These are phyloP conservation scores for Xylophagus ater DNA, from an alignment of 2,888 invertebrate species.

Conservation along the genomic window DNA sequence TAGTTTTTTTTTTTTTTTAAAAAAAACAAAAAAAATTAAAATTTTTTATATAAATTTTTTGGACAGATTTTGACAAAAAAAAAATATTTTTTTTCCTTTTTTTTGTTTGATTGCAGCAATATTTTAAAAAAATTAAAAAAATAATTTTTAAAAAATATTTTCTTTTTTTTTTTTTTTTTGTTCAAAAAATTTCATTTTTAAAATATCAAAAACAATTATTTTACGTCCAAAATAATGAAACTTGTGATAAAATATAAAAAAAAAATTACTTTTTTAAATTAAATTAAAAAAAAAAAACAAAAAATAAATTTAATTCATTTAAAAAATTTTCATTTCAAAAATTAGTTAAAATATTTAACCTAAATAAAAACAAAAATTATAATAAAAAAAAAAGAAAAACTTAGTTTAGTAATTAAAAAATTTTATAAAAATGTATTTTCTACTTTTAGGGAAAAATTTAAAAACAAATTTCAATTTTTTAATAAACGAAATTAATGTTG, in stretches of 20 bases:
- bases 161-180: too few relatives aligned
- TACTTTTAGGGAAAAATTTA: neutral
- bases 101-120: neutral
- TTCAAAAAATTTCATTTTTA: neutral
- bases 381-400: neutral
- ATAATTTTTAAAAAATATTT: neutral
- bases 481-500: too few relatives aligned
- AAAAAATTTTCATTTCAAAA: neutral
- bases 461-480: too few relatives aligned
- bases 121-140: neutral
- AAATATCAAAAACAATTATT: neutral
- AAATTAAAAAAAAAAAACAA: too few relatives aligned
- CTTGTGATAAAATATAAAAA: neutral
- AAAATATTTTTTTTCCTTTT: too few relatives aligned
- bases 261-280: neutral
- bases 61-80: neutral
- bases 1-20: too few relatives aligned
- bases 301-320: neutral
- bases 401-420: conserved; percentile 1
- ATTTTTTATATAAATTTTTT: neutral
- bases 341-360: neutral
- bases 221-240: neutral
- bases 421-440: neutral
- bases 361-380: neutral
- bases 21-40: neutral